Percentiles rank a stretch among this genome's conserved stretches.
phyloP scores from a whole-genome alignment of 2,888 invertebrate genomes.

The Archaeoteleia sp. region DNA sequence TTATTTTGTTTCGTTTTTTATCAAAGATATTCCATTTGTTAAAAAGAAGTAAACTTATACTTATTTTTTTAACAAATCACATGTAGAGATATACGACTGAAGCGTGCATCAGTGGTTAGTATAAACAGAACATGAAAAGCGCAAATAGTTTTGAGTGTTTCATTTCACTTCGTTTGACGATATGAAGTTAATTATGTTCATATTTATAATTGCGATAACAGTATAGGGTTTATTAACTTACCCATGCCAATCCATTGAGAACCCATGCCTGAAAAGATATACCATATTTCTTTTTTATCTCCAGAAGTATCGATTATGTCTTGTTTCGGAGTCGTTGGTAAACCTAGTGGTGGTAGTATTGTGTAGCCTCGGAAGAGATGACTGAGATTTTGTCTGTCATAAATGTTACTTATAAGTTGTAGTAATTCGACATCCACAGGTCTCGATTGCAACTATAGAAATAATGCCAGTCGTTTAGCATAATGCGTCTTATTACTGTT shows the following conservation, averaged over 20 bases:
- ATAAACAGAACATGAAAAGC: too few species aligned
- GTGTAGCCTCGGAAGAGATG: conserved; percentile 87
- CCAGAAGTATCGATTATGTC: conserved; percentile 80
- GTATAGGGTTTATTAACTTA: conserved; percentile 73
- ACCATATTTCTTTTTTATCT: conserved; percentile 85
- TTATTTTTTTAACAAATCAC: background rate
- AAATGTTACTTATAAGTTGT: conserved; percentile 79
- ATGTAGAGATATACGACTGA: background rate
- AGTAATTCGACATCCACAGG: conserved; percentile 80
- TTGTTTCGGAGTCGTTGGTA: conserved; percentile 64
- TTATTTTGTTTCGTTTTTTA: too few species aligned
- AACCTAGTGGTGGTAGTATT: conserved; percentile 74
- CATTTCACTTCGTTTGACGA: background rate
- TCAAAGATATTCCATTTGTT: too few species aligned
- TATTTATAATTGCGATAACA: too few species aligned
- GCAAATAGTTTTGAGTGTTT: conserved; percentile 1
- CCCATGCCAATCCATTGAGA: conserved; percentile 93
- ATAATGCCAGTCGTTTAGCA: too few species aligned
- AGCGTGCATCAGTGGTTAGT: too few species aligned
- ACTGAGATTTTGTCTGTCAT: conserved; percentile 76
- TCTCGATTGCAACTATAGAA: conserved; percentile 75
- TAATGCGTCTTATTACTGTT: too few species aligned
- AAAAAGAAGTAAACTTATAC: background rate
- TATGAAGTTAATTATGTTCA: too few species aligned
- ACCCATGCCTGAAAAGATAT: conserved; percentile 94